These are phyloP conservation scores for Tor tambroides DNA, from an alignment of 2,113 vertebrate species.

Conservation along the genomic window DNA sequence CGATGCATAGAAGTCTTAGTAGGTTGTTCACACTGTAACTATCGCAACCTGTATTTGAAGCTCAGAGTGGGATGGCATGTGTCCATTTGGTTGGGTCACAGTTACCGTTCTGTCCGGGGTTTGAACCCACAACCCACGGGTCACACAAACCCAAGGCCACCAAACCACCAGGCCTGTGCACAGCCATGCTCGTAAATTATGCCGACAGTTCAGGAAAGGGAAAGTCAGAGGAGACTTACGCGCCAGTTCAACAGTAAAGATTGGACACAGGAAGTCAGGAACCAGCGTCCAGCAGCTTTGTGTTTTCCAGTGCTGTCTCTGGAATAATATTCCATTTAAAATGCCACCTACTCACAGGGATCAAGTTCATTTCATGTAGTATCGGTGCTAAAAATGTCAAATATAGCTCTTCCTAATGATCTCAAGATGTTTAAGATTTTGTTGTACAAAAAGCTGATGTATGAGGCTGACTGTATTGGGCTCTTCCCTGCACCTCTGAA, in stretches of 20 bases:
- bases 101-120: conserved; percentile 64
- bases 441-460: conserved; percentile 57
- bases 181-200: conserved; percentile 41
- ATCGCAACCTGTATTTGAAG: conserved; percentile 4
- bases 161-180: conserved; percentile 63
- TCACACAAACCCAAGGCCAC: conserved; percentile 72
- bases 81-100: conserved; percentile 61
- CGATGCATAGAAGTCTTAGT: background rate
- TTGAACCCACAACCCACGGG: conserved; percentile 68
- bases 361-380: conserved; percentile 6
- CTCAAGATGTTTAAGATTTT: conserved; percentile 7
- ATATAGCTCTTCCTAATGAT: background rate
- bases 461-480: conserved; percentile 39
- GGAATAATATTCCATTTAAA: conserved; percentile 16
- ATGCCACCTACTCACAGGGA: background rate
- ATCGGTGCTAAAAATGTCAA: conserved; percentile 2
- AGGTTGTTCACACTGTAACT: background rate
- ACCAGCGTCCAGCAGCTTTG: conserved; percentile 7
- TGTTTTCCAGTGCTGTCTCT: conserved; percentile 9
- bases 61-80: conserved; percentile 60
- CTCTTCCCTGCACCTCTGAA: conserved; percentile 49
- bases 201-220: conserved; percentile 45
- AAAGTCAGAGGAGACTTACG: conserved; percentile 43
- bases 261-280: conserved; percentile 13
- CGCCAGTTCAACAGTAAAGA: conserved; percentile 9